Evolutionary conservation across 1,140 invertebrate species (phyloP), one percentile per base, ranked within the genome.

Genomic region (Apis laboriosa): DNA sequence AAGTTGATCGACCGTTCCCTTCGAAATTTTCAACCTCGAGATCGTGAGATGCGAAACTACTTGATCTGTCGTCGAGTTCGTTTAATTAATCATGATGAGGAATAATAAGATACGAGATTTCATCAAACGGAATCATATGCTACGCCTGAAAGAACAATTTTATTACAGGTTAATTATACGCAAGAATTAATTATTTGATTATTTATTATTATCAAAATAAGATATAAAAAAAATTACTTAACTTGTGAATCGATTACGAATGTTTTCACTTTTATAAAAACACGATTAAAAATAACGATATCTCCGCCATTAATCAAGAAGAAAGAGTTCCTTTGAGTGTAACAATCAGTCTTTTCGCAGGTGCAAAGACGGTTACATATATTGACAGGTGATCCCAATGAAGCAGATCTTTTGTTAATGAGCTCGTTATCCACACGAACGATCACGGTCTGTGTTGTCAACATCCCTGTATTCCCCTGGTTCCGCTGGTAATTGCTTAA

Each of bases 1-100:
- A 55, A 86, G 90, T 91, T 90, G 83, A 90, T 91, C 80, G 87
- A 87, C 78, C 86, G 77, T 73, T 83, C 79, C 5, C 71, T 75
- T 78, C 24, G 66, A 67, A 82, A 89, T 89, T 83, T 78, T 80
- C 61, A 43, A 70, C 49, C 80, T 70, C 11, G 49, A 85, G 67
- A 61, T 76, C 72, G 63, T 53, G n/a, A 79, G 73, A 67, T 43
- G 8, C 17, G 2, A 68, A 64, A 24, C 83, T 85, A 83, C 79
- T 81, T 86, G 77, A 7, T 77, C 63, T 56, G 75, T 76, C 88
- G 85, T 90, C 90, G 90, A 88, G 86, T 92, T 90, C 86, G 87
- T 90, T 92, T 93, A 92, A 43, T 92, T 93, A 92, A 93, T 90
- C 15, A 19, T 13, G 15, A 2, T 34, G 9, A 7, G 15, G 9